phyloP scores from a whole-genome alignment of 1,140 invertebrate species.

The Daktulosphaira vitifoliae region DNA sequence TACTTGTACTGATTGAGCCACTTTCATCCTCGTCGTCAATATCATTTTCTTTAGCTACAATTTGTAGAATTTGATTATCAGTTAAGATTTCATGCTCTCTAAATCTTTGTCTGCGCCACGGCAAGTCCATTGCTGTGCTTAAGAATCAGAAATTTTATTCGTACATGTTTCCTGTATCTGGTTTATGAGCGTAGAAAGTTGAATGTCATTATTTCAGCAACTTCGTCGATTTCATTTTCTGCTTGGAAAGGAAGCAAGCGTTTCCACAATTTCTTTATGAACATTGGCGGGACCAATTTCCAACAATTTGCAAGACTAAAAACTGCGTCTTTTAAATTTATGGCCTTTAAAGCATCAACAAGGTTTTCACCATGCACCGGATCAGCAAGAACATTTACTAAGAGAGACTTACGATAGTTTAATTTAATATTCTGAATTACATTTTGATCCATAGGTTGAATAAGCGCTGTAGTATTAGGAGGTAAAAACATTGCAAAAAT shows the following conservation, averaged over 20 bases:
- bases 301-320: neutral
- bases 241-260: neutral
- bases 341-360: neutral
- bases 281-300: neutral
- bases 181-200: neutral
- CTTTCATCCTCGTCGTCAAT: constrained; percentile 1
- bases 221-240: constrained; percentile 1
- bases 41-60: neutral
- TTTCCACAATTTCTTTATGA: neutral
- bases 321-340: neutral
- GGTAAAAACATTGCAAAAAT: constrained; percentile 35
- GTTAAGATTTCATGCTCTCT: neutral
- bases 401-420: neutral
- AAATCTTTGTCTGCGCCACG: neutral
- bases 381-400: neutral
- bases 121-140: too few species aligned
- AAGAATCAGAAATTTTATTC: too few species aligned
- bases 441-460: constrained; percentile 40
- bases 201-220: too few species aligned
- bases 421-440: constrained; percentile 35
- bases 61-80: neutral
- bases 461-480: constrained; percentile 39
- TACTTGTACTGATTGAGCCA: neutral
- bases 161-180: too few species aligned
- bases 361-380: neutral